Conservation (phyloP, 2,797 vertebrate species). For the Champsocephalus gunnari region DNA sequence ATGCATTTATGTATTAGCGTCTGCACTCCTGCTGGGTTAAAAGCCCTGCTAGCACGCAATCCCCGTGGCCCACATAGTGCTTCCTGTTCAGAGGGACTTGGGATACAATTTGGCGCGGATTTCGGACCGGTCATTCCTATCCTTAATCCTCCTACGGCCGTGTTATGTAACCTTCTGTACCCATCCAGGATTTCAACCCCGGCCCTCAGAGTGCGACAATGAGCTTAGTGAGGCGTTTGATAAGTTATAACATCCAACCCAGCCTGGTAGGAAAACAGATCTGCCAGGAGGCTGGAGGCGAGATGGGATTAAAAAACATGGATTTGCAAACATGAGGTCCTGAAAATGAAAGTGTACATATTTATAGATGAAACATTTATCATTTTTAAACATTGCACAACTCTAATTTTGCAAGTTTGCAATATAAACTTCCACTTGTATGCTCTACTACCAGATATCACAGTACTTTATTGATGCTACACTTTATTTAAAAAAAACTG, state of each 20-base stretch:
- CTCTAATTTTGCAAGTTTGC: not conserved
- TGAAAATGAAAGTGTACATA: not conserved
- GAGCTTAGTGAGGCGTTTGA: conserved; percentile 50
- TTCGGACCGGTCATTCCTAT: conserved; percentile 62
- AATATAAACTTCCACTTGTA: too few relatives aligned
- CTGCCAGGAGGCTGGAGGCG: conserved; percentile 9
- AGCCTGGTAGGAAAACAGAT: conserved; percentile 37
- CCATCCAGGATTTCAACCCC: conserved; percentile 43
- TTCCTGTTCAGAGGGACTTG: conserved; percentile 28
- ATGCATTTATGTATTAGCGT: conserved; percentile 77
- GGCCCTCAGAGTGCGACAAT: conserved; percentile 43
- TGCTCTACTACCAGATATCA: too few relatives aligned
- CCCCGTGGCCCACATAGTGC: conserved; percentile 34
- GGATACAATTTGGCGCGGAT: conserved; percentile 27
- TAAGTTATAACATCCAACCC: conserved; percentile 61
- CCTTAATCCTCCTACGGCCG: conserved; percentile 57
- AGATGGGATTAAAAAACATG: conserved; percentile 17
- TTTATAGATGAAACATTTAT: not conserved
- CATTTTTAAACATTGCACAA: not conserved
- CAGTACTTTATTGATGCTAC: too few relatives aligned
- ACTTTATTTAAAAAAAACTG: too few relatives aligned
- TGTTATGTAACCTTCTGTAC: conserved; percentile 66
- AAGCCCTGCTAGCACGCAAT: conserved; percentile 62
- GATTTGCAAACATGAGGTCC: not conserved
- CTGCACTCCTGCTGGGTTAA: conserved; percentile 67